Evolutionary conservation across 1,140 invertebrate species (phyloP).

Genomic region (Oreohelix idahoensis): DNA sequence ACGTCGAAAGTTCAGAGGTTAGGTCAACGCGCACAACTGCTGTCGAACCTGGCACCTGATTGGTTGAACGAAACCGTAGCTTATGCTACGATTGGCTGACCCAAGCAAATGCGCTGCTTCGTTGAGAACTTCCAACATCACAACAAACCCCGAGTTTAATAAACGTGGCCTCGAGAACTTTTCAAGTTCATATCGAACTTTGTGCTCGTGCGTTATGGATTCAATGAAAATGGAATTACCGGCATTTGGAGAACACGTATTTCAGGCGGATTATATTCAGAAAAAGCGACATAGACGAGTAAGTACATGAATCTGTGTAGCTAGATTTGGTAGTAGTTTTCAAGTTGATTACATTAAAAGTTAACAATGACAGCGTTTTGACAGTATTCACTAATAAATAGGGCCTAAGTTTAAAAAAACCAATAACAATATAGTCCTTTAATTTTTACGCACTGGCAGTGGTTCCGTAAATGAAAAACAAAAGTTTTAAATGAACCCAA

Average conservation of each 20-base stretch:
- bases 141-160: not conserved
- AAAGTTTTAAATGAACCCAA: no score
- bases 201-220: not conserved
- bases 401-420: no score
- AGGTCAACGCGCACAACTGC: constrained; percentile 18
- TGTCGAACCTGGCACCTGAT: not conserved
- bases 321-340: no score
- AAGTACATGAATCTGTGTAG: no score
- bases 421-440: no score
- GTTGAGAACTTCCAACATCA: not conserved
- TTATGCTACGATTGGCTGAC: not conserved
- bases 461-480: no score
- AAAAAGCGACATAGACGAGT: constrained; percentile 54
- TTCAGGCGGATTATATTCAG: constrained; percentile 54
- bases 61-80: not conserved
- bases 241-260: constrained; percentile 48
- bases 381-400: no score
- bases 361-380: no score
- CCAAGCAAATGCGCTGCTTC: not conserved
- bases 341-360: no score
- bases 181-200: not conserved
- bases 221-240: constrained; percentile 43
- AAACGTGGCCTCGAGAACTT: not conserved
- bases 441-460: no score
- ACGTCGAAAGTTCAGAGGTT: constrained; percentile 15